Percentiles rank a stretch among this genome's conserved stretches.
Conservation (phyloP, 2,113 vertebrate species). For the Coptodon rendalli region DNA sequence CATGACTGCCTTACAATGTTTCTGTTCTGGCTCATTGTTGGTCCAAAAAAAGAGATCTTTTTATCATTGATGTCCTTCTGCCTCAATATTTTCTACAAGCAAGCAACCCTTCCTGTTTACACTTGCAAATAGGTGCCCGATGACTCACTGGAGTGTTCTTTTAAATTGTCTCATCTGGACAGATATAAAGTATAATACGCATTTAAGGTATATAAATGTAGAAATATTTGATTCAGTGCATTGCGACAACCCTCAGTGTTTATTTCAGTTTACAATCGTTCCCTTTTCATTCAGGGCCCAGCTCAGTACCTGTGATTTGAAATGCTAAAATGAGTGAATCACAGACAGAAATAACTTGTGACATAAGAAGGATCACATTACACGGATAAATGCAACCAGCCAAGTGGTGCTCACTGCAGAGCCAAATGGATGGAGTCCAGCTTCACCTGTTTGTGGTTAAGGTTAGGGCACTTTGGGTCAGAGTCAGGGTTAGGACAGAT, state of each 20-base stretch:
- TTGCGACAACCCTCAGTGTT: neutral
- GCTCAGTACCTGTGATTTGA: neutral
- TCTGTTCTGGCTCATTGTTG: too few species aligned
- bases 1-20: too few species aligned
- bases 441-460: neutral
- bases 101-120: too few species aligned
- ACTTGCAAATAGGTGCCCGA: too few species aligned
- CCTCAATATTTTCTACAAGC: too few species aligned
- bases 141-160: neutral
- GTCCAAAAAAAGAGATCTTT: too few species aligned
- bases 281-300: rapidly evolving
- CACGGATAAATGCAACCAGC: neutral
- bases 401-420: neutral
- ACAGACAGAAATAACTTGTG: neutral
- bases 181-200: neutral
- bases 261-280: neutral
- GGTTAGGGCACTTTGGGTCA: neutral
- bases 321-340: neutral
- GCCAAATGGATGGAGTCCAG: neutral
- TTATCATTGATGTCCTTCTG: too few species aligned
- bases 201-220: neutral
- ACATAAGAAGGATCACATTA: neutral
- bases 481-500: neutral
- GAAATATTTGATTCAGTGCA: neutral
- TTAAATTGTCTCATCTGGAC: neutral